Conservation (phyloP, 1,140 invertebrate species). For the Apis mellifera region DNA sequence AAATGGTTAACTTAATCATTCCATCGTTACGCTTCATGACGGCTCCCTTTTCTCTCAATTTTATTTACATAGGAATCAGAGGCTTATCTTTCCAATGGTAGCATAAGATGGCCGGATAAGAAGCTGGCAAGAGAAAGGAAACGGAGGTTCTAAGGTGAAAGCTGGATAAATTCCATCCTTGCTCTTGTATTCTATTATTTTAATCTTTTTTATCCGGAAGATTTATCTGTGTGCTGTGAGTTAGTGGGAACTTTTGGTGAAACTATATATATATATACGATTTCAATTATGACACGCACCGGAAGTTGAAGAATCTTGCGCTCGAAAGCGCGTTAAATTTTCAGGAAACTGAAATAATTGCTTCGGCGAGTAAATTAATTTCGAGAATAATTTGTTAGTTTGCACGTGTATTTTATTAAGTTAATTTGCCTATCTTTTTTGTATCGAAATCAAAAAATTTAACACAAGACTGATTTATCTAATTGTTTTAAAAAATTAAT, state of each 20-base stretch:
- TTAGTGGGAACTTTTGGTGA: not conserved
- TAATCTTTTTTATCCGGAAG: not conserved
- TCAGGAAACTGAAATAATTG: not conserved
- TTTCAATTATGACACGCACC: not conserved
- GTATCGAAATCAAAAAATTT: not conserved
- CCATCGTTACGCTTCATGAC: not conserved
- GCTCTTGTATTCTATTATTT: constrained; percentile 7
- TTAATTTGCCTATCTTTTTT: no score
- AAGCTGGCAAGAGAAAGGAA: constrained; percentile 47
- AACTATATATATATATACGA: not conserved
- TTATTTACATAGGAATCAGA: constrained; percentile 12
- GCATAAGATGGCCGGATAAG: constrained; percentile 45
- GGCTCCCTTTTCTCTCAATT: not conserved
- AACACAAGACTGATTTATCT: not conserved
- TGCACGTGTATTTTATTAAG: no score
- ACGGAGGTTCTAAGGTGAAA: constrained; percentile 41
- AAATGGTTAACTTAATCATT: constrained; percentile 21
- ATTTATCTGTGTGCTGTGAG: not conserved
- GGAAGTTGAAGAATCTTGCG: not conserved
- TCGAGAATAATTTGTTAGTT: no score
- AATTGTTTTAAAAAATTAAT: no score
- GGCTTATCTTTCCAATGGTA: constrained; percentile 44
- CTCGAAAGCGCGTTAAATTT: not conserved
- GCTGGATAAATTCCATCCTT: constrained; percentile 30
- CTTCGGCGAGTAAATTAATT: not conserved